Percentiles rank a stretch among this genome's conserved stretches.
phyloP scores from a whole-genome alignment of 2,888 invertebrate species.

The Melinopterus prodromus region DNA sequence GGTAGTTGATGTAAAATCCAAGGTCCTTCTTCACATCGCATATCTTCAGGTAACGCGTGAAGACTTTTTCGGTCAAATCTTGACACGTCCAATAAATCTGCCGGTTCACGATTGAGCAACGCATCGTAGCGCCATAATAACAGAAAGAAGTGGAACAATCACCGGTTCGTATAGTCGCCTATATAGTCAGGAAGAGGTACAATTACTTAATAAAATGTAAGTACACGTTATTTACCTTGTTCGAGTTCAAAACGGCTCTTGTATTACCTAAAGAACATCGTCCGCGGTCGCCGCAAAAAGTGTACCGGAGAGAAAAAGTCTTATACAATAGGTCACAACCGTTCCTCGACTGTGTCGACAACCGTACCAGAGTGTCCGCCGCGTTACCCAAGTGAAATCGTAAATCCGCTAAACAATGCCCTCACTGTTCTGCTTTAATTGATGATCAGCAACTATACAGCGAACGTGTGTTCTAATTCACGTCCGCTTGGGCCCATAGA shows the following conservation, averaged over 20 bases:
- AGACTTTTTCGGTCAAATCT: no score
- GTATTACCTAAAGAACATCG: no score
- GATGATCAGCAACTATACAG: not conserved
- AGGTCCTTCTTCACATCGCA: no score
- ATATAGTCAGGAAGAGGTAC: not conserved
- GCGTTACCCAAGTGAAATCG: conserved; percentile 8
- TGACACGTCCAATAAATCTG: no score
- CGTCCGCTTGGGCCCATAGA: not conserved
- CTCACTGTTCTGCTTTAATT: conserved; percentile 11
- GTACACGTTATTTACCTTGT: not conserved
- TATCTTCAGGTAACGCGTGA: no score
- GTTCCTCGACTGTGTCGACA: not conserved
- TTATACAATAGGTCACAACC: conserved; percentile 18
- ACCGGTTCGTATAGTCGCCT: no score
- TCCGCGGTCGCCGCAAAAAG: no score
- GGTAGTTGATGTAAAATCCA: no score
- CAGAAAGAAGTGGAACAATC: conserved; percentile 5
- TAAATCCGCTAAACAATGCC: conserved; percentile 15
- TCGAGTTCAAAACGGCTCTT: not conserved
- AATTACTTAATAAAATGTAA: conserved; percentile 22
- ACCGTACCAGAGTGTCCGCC: no score
- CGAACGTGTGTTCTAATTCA: conserved; percentile 13
- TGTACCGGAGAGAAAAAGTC: not conserved
- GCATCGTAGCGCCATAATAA: no score
- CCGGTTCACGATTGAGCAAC: no score